A percentile compares a stretch with the other conserved stretches of the same genome.
phyloP scores from a whole-genome alignment of 2,113 vertebrate genomes.

The Podarcis cretensis region DNA sequence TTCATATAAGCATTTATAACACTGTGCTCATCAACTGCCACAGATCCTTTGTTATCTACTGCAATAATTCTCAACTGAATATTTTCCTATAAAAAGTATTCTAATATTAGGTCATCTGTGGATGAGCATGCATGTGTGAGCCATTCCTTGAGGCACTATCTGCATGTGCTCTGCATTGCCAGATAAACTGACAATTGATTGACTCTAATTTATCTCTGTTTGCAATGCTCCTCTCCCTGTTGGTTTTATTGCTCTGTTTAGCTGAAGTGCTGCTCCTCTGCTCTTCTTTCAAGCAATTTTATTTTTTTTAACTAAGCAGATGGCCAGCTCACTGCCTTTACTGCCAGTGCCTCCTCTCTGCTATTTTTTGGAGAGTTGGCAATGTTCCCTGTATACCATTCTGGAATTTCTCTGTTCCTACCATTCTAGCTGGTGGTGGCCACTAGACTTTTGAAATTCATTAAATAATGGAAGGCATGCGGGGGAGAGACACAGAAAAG shows the following conservation, averaged over 20 bases:
- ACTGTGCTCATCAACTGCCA: not conserved
- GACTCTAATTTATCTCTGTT: not conserved
- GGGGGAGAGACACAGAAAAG: slow-evolving; percentile 3
- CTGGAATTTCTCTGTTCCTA: not conserved
- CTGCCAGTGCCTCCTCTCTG: not conserved
- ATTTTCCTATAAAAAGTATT: not conserved
- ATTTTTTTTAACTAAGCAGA: slow-evolving; percentile 47
- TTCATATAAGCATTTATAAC: not conserved
- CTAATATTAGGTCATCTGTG: no score
- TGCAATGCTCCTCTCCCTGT: slow-evolving; percentile 35
- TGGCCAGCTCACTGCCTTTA: slow-evolving; percentile 45
- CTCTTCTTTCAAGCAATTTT: slow-evolving; percentile 31
- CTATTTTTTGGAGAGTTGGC: slow-evolving; percentile 49
- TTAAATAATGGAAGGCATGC: slow-evolving; percentile 46
- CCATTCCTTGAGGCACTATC: not conserved
- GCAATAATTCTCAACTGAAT: not conserved
- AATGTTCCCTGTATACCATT: slow-evolving; percentile 33
- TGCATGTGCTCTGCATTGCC: not conserved
- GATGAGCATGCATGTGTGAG: not conserved
- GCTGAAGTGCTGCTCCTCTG: slow-evolving; percentile 40
- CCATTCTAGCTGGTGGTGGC: not conserved
- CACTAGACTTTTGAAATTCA: slow-evolving; percentile 1
- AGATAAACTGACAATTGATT: not conserved
- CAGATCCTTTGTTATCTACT: not conserved
- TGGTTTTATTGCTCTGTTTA: slow-evolving; percentile 43